A percentile compares a stretch with the other conserved stretches of the same genome.
phyloP scores from a whole-genome alignment of 2,797 vertebrate genomes.

The Protosalanx chinensis region DNA sequence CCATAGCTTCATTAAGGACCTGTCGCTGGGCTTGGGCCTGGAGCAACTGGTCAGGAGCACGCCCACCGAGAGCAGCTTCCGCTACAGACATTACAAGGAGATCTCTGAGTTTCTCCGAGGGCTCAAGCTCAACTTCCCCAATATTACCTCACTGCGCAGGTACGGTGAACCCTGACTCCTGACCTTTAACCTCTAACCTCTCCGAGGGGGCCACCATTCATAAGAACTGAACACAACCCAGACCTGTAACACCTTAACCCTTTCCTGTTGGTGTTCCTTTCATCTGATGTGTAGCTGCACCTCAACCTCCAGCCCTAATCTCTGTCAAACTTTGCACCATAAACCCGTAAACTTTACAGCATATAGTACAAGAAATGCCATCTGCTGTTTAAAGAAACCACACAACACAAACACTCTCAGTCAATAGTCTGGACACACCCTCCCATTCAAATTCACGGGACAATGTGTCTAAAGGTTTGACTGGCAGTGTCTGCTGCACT shows the following conservation, averaged over 20 bases:
- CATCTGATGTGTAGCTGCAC: too few relatives aligned
- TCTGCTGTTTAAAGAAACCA: too few relatives aligned
- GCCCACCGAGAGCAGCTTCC: conserved; percentile 76
- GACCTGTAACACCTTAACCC: background rate
- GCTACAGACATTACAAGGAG: conserved; percentile 85
- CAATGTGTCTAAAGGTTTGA: too few relatives aligned
- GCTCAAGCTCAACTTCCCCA: conserved; percentile 88
- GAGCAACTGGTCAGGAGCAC: conserved; percentile 79
- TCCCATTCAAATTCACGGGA: too few relatives aligned
- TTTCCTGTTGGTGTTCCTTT: too few relatives aligned
- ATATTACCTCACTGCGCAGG: conserved; percentile 83
- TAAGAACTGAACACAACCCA: background rate
- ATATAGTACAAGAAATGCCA: too few relatives aligned
- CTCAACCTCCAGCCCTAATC: too few relatives aligned
- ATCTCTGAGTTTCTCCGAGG: conserved; percentile 80
- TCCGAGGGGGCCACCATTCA: background rate
- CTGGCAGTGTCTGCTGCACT: too few relatives aligned
- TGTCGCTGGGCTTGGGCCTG: conserved; percentile 85
- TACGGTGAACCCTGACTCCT: conserved; percentile 23
- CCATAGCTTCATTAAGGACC: conserved; percentile 84
- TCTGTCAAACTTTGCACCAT: too few relatives aligned
- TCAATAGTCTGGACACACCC: too few relatives aligned
- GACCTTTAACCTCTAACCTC: background rate
- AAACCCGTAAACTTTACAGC: too few relatives aligned
- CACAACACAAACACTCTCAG: too few relatives aligned